phyloP scores from a whole-genome alignment of 2,888 invertebrate species.

The Saturnia pavonia region DNA sequence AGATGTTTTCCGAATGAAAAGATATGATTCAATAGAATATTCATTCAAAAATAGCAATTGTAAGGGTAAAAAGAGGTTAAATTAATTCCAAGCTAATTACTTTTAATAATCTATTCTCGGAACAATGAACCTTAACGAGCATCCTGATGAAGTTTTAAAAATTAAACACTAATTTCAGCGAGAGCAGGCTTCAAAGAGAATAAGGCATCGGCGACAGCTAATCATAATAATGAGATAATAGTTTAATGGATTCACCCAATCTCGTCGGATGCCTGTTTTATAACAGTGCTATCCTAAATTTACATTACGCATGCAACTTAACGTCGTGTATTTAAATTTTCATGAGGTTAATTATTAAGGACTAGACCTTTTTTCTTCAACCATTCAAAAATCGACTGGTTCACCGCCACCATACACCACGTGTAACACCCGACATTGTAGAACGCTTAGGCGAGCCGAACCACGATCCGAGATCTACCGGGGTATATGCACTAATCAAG shows the following conservation, averaged over 20 bases:
- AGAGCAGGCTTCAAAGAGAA: conserved; percentile 33
- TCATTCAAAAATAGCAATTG: neutral
- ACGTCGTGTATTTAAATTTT: conserved; percentile 5
- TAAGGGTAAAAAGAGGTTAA: conserved; percentile 1
- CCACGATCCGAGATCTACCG: too few species aligned
- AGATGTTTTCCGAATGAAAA: too few species aligned
- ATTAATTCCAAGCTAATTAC: conserved; percentile 14
- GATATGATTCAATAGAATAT: neutral
- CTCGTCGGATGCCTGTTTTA: conserved; percentile 31
- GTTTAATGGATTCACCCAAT: conserved; percentile 45
- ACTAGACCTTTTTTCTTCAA: too few species aligned
- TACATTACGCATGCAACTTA: conserved; percentile 14
- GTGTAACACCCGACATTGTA: too few species aligned
- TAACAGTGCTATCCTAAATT: conserved; percentile 31
- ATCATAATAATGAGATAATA: conserved; percentile 52
- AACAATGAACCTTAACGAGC: conserved; percentile 16
- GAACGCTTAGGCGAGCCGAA: too few species aligned
- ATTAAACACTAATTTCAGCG: conserved; percentile 40
- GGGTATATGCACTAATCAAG: too few species aligned
- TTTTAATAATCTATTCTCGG: conserved; percentile 8
- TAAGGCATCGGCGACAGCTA: conserved; percentile 37
- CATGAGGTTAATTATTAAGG: neutral
- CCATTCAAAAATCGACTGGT: too few species aligned
- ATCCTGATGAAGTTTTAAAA: conserved; percentile 35
- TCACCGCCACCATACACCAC: too few species aligned